Evolutionary conservation across 2,888 invertebrate genomes (phyloP).

Genomic region (Cataglyphis albicans): DNA sequence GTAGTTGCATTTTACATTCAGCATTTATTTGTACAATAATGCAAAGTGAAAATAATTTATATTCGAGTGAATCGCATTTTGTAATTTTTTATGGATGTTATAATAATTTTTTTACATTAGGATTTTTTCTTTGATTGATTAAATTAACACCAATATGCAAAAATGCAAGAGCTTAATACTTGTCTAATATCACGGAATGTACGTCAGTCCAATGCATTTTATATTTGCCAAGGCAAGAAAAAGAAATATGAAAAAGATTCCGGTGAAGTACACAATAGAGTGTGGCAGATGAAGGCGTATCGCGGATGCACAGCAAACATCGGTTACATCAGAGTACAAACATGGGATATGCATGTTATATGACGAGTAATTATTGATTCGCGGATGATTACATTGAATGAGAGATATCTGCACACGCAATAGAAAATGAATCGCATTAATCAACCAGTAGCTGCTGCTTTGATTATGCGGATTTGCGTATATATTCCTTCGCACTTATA

Average conservation of each 20-base stretch:
- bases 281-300: constrained; percentile 25
- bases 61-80: constrained; percentile 6
- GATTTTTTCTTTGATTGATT: constrained; percentile 29
- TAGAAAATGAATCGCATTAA: constrained; percentile 52
- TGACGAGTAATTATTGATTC: constrained; percentile 38
- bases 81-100: neutral
- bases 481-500: neutral
- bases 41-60: neutral
- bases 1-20: neutral
- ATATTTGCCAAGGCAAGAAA: neutral
- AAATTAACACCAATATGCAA: constrained; percentile 6
- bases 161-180: constrained; percentile 20
- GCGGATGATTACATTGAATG: constrained; percentile 44
- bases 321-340: constrained; percentile 21
- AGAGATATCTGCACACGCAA: constrained; percentile 28
- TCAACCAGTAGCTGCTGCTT: constrained; percentile 17
- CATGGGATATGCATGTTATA: constrained; percentile 10
- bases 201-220: neutral
- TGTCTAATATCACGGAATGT: constrained; percentile 11
- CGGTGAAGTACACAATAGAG: neutral
- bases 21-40: constrained; percentile 4
- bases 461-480: constrained; percentile 20
- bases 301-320: constrained; percentile 15
- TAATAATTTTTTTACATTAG: constrained; percentile 12
- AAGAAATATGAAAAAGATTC: neutral